Conservation (phyloP, 2,113 vertebrate species). For the Philantomba maxwellii region DNA sequence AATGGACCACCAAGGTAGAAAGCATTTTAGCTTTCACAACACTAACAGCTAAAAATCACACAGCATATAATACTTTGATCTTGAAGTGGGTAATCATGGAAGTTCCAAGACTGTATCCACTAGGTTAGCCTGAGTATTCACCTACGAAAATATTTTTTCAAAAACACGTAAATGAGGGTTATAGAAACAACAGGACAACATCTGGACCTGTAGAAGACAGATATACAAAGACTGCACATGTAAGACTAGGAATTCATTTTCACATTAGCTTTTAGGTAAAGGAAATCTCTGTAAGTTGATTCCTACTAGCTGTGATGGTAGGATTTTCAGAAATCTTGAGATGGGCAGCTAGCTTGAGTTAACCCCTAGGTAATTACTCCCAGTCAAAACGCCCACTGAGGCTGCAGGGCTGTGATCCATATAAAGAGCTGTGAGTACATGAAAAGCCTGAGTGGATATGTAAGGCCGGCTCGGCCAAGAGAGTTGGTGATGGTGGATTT, state of each 20-base stretch:
- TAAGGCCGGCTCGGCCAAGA: background rate
- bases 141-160: slow-evolving; percentile 55
- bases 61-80: slow-evolving; percentile 43
- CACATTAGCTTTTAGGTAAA: background rate
- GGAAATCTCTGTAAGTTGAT: background rate
- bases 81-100: slow-evolving; percentile 54
- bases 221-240: background rate
- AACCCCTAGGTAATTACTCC: background rate
- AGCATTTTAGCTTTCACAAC: background rate
- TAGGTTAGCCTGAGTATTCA: slow-evolving; percentile 59
- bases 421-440: background rate
- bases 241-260: background rate
- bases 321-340: background rate
- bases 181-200: background rate
- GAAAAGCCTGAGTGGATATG: background rate
- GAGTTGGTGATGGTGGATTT: background rate
- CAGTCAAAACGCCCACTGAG: background rate
- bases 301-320: background rate
- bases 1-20: background rate
- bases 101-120: slow-evolving; percentile 44
- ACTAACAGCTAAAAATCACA: slow-evolving; percentile 23
- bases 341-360: background rate
- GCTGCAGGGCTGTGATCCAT: background rate
- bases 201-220: background rate
- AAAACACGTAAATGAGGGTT: slow-evolving; percentile 31